These are phyloP conservation scores for Colossoma macropomum DNA, from an alignment of 2,113 vertebrate genomes.

Conservation along the genomic window DNA sequence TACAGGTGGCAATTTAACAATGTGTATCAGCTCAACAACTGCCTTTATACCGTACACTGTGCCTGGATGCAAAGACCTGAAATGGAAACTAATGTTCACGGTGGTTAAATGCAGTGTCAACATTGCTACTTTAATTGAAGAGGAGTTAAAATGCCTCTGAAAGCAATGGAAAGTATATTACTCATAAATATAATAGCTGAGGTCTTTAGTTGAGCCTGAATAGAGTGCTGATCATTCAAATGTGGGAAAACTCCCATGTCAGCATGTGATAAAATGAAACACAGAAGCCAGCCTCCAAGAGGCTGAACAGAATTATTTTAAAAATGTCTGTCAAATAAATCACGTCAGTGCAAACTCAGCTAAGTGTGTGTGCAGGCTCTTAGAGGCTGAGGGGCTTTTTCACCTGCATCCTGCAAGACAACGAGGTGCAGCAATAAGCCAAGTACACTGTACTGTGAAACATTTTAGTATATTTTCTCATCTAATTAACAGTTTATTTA, in stretches of 20 bases:
- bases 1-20: not conserved
- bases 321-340: not conserved
- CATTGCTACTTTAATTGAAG: not conserved
- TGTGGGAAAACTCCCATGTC: not conserved
- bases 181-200: not conserved
- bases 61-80: not conserved
- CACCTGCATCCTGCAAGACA: not conserved
- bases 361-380: not conserved
- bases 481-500: too few species aligned
- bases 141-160: not conserved
- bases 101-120: not conserved
- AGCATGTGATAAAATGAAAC: not conserved
- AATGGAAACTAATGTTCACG: not conserved
- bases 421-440: not conserved
- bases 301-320: not conserved
- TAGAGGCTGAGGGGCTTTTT: not conserved
- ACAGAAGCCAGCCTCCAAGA: not conserved
- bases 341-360: not conserved
- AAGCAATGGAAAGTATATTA: not conserved
- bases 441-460: not conserved
- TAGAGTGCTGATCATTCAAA: conserved; percentile 7
- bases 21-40: not conserved
- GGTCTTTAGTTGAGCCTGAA: not conserved
- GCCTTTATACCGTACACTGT: not conserved
- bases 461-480: too few species aligned